Base-by-base conservation (phyloP, 1,140 invertebrate species). In the Paracyclopina nana region DNA sequence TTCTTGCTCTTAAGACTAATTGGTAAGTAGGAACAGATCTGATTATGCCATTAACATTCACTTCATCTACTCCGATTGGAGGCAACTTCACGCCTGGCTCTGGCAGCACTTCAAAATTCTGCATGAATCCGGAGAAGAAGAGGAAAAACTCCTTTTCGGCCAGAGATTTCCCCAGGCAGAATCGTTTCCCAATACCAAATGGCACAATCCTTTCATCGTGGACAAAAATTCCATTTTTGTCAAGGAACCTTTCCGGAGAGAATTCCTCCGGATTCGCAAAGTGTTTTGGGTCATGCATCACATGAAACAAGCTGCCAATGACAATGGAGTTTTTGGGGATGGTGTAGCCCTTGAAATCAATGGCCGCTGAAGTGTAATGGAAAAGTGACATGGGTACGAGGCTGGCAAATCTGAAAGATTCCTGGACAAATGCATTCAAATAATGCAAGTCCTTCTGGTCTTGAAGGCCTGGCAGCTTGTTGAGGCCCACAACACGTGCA, bases 121-220 rank as follows among this genome's bases (percentile, higher is more conserved):
- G 85, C 43, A 91, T 61, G 20, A 90, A 62, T 0, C 75, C 70
- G 1, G 81, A 73, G 2, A 75, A 77, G 58, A 87, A 82, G 16
- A 88, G 60, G 57, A 91, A 91, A 9, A 91, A 69, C 57, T 87
- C 88, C 53, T 80, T 77, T 57, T 76, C 77, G 1, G 82, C 84
- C 45, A 91, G 60, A 16, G 74, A 67, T 65, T 90, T 83, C 8
- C 86, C 86, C 59, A 87, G 77, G 59, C 86, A 92, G 30, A 78
- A 73, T 60, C 79, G 77, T 57, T 79, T 83, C 9, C 76, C 76
- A 77, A 55, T n/a, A 55, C 55, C 58, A 24, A 57, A 56, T 1
- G 56, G 34, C 11, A 60, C 30, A 29, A 11, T 26, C 8, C 46
- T 22, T 6, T 48, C 46, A 20, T 48, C 27, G 24, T 27, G 25